These are phyloP conservation scores for Porites evermanni DNA, from an alignment of 92 coral and sea anemone genomes.

Conservation along the genomic window DNA sequence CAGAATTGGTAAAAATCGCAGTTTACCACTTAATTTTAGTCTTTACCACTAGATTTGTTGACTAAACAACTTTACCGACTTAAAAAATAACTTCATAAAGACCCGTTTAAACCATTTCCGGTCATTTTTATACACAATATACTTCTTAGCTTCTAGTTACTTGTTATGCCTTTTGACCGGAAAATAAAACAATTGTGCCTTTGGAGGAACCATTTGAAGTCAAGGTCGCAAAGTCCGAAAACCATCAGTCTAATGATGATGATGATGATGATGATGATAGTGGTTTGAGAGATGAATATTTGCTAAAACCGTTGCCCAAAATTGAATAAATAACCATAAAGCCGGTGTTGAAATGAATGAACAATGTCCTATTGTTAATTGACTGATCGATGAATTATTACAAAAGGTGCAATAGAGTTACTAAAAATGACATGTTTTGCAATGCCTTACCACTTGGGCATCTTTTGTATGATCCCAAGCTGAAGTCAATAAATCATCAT, in stretches of 20 bases:
- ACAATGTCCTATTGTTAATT: constrained; percentile 8
- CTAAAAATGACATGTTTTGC: constrained; percentile 20
- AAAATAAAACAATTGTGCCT: neutral
- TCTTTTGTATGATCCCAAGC: constrained; percentile 25
- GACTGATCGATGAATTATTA: constrained; percentile 17
- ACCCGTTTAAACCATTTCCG: neutral
- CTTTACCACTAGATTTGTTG: no score
- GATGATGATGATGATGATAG: neutral
- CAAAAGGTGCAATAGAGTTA: constrained; percentile 13
- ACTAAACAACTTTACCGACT: no score
- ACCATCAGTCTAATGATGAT: neutral
- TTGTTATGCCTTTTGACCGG: neutral
- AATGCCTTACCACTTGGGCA: constrained; percentile 26
- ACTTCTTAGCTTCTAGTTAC: neutral
- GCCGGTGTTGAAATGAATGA: constrained; percentile 16
- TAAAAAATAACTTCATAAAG: neutral
- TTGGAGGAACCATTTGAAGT: neutral
- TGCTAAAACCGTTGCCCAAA: constrained; percentile 5
- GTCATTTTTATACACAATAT: neutral
- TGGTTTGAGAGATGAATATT: constrained; percentile 12
- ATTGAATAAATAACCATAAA: constrained; percentile 4
- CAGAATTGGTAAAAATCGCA: no score
- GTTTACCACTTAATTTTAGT: no score
- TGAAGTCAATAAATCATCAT: constrained; percentile 23
- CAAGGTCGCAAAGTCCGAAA: constrained; percentile 10